phyloP scores from a whole-genome alignment of 2,888 invertebrate species.

The Deilephila elpenor region DNA sequence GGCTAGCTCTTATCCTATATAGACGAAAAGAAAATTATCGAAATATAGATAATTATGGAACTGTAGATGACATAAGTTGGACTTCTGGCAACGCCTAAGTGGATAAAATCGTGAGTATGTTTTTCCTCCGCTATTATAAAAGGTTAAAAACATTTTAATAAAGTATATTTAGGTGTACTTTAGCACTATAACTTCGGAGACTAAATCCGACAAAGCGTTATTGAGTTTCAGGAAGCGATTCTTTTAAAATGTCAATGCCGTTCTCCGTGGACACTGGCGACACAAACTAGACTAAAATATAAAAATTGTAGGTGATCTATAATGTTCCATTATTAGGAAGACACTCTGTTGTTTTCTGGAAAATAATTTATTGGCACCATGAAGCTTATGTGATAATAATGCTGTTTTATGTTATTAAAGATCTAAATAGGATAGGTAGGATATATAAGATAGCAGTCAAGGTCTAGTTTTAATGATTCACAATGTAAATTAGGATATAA shows the following conservation, averaged over 20 bases:
- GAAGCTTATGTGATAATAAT: too few species aligned
- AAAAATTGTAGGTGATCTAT: not conserved
- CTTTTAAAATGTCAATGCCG: conserved; percentile 77
- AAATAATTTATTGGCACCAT: not conserved
- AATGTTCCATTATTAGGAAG: conserved; percentile 9
- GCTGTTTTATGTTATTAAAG: too few species aligned
- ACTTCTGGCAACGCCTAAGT: too few species aligned
- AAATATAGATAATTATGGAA: too few species aligned
- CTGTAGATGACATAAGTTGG: too few species aligned
- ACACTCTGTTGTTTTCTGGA: not conserved
- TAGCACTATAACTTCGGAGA: conserved; percentile 1
- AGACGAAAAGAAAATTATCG: too few species aligned
- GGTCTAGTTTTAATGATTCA: too few species aligned
- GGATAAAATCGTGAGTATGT: too few species aligned
- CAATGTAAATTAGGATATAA: too few species aligned
- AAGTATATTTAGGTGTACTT: not conserved
- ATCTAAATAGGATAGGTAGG: too few species aligned
- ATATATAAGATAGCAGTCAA: too few species aligned
- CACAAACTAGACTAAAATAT: conserved; percentile 3
- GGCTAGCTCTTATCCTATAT: too few species aligned
- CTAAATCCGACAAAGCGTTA: conserved; percentile 42
- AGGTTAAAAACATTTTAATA: not conserved
- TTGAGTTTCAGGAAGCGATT: conserved; percentile 66
- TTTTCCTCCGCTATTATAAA: not conserved
- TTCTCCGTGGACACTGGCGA: conserved; percentile 32